phyloP scores from a whole-genome alignment of 1,140 invertebrate genomes.

The Halictus rubicundus region DNA sequence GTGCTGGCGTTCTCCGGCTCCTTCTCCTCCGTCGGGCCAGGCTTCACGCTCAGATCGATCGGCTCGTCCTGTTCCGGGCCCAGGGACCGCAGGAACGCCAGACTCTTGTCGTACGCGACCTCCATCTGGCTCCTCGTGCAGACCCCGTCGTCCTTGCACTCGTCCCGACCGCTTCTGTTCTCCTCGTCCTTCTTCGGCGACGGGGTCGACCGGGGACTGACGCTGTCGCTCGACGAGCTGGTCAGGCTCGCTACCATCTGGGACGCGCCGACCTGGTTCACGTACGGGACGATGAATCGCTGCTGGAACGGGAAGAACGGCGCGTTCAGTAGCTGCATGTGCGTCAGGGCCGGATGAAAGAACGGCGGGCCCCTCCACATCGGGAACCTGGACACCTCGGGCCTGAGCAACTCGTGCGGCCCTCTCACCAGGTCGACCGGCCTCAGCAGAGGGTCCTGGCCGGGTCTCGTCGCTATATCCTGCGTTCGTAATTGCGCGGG shows the following conservation, averaged over 20 bases:
- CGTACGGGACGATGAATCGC: conserved; percentile 74
- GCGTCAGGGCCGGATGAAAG: conserved; percentile 73
- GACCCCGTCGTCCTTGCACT: neutral
- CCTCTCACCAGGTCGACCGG: conserved; percentile 61
- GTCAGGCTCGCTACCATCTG: conserved; percentile 68
- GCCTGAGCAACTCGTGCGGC: conserved; percentile 70
- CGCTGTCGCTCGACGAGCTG: conserved; percentile 74
- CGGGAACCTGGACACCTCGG: conserved; percentile 73
- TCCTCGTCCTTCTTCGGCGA: conserved; percentile 68
- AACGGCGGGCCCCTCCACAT: conserved; percentile 74
- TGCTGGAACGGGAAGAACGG: conserved; percentile 77
- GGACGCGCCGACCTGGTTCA: conserved; percentile 69
- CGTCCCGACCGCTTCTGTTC: conserved; percentile 18
- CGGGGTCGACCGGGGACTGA: conserved; percentile 73
- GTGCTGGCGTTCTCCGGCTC: conserved; percentile 45
- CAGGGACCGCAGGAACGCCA: conserved; percentile 73
- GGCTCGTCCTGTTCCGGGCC: conserved; percentile 84
- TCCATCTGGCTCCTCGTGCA: conserved; percentile 44
- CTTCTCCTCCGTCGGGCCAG: conserved; percentile 79
- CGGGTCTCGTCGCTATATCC: conserved; percentile 50
- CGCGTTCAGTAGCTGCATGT: conserved; percentile 75
- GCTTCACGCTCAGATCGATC: conserved; percentile 88
- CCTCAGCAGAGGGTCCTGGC: conserved; percentile 56
- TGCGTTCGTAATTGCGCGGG: conserved; percentile 56
- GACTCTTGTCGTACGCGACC: conserved; percentile 68